Base-by-base conservation (phyloP, 2,113 vertebrate species). In the Eolophus roseicapilla region DNA sequence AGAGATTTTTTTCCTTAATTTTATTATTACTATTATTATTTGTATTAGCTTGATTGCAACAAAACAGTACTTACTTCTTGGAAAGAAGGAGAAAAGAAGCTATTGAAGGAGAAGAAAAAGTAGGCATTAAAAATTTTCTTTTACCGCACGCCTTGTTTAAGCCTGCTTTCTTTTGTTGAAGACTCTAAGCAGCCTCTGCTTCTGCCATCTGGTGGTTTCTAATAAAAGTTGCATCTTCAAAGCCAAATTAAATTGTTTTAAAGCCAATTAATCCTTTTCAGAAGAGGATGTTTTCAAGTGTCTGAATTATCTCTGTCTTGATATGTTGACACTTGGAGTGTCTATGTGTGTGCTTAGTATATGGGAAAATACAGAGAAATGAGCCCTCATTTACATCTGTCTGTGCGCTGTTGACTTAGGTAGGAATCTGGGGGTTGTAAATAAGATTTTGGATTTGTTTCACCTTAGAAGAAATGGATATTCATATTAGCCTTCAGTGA, bases 131-230 rank as follows among this genome's bases (percentile, higher is more conserved):
- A 73, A 68, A 69, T 70, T 89, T 50, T 88, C 50, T 89, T 94
- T 77, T 78, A 78, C 64, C n/a, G 68, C 64, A 69, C 3, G 67
- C 79, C 92, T 89, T 86, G 25, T 80, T 93, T 74, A 62, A 87
- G 70, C 29, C 37, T 4, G 81, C 77, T 86, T 94, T 95, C 95
- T 97, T 97, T 97, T 97, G 97, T 97, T 96, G 93, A 71, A 70
- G 44, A 43, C 28, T 96, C 70, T 80, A 60, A 91, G 92, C 43
- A 80, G 91, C 93, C 93, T 96, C 96, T 96, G 90, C 92, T 96
- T 94, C 97, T 98, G 98, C 98, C 98, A 98, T 96, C 98, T 98
- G 98, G 96, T 98, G 98, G 98, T 77, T 92, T 47, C 67, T 96
- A 70, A 62, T 82, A 52, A 86, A 77, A 95, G 94, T 86, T 97